phyloP scores from a whole-genome alignment of 2,888 invertebrate genomes.

The Thereva nobilitata region DNA sequence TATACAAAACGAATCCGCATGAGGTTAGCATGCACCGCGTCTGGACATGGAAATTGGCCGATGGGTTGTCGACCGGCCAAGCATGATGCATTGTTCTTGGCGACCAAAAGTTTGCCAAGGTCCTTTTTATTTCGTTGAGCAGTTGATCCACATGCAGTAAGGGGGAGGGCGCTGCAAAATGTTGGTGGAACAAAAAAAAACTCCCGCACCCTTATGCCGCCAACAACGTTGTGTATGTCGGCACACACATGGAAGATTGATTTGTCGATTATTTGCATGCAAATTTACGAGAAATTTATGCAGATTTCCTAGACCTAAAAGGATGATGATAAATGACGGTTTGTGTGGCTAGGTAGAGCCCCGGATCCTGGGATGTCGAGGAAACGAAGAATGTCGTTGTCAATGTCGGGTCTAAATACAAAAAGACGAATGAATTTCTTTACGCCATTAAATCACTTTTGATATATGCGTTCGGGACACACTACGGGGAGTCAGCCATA shows the following conservation, averaged over 20 bases:
- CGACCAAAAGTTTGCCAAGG: too few relatives aligned
- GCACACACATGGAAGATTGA: conserved; percentile 40
- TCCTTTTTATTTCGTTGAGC: too few relatives aligned
- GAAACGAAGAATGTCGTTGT: background rate
- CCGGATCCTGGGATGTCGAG: background rate
- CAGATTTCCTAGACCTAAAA: conserved; percentile 42
- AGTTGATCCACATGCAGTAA: too few relatives aligned
- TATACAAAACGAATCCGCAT: too few relatives aligned
- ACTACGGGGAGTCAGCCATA: conserved; percentile 1
- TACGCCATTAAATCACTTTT: conserved; percentile 43
- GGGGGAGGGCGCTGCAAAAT: too few relatives aligned
- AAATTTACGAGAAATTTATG: conserved; percentile 49
- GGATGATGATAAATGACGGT: conserved; percentile 32
- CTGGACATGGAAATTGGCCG: too few relatives aligned
- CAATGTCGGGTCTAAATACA: conserved; percentile 22
- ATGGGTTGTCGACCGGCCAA: too few relatives aligned
- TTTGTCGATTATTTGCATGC: conserved; percentile 48
- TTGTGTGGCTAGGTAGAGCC: conserved; percentile 9
- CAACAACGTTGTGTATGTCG: background rate
- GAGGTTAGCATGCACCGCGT: too few relatives aligned
- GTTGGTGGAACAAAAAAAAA: background rate
- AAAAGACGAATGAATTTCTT: conserved; percentile 38
- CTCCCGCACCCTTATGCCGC: background rate
- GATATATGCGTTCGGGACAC: conserved; percentile 35
- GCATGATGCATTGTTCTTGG: too few relatives aligned